Base-by-base conservation (phyloP, 2,797 vertebrate genomes). In the Kryptopterus vitreolus region DNA sequence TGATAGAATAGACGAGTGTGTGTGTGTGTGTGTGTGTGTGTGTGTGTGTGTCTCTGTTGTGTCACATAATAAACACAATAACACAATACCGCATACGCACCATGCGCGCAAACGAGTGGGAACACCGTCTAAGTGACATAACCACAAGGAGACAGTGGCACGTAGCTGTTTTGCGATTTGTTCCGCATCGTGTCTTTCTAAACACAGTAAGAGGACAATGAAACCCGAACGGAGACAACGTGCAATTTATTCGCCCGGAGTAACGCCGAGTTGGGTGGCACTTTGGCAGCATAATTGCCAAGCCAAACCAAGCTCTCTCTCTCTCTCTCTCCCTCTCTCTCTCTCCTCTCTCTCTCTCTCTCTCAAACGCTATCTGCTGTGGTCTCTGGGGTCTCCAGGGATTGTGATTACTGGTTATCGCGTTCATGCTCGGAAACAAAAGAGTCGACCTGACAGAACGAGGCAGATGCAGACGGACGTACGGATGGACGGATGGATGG, bases 261-360 rank as follows among this genome's bases (percentile, higher is more conserved):
- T 63, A 70, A 76, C 81, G 52, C 24, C 75, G 77, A 84, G 74
- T 68, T 78, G 77, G 68, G 70, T 78, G 79, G 76, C 84, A 85
- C 62, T 81, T 83, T 84, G 86, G 84, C 86, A 87, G 52, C 62
- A 77, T 87, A 87, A 87, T 87, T 85, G 76, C 72, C 75, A 79
- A 76, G 82, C 58, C 70, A 71, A 76, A 66, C 69, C 59, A 62
- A 76, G 80, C 48, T 55, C 69, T 46, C 31, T 53, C 46, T 71
- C 76, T 65, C 55, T 59, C 8, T 20, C 55, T 75, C 35, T 26
- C 13, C 62, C 53, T 57, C 7, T 66, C 63, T 38, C 62, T 65
- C 63, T n/a, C 33, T 35, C 31, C 50, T 82, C 72, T 72, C 29
- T 65, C 29, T n/a, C 58, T 63, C 43, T 31, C 38, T 12, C 74